Evolutionary conservation across 2,888 invertebrate genomes (phyloP).

Genomic region (Muschampia staudingeri): DNA sequence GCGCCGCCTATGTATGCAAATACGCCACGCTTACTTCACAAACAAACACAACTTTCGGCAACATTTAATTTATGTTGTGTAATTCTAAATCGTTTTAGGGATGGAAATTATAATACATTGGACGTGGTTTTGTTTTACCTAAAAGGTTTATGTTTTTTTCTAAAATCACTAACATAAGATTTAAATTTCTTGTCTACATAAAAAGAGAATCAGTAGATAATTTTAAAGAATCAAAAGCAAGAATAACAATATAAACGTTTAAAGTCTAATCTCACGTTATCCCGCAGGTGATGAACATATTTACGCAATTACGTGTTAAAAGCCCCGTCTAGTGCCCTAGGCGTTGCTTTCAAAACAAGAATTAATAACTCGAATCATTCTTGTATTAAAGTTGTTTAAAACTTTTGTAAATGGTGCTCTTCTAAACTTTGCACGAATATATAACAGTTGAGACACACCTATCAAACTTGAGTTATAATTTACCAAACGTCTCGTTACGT

Average conservation of each 20-base stretch:
- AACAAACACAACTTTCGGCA: slow-evolving; percentile 85
- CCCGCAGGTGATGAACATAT: slow-evolving; percentile 71
- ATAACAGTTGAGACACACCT: neutral
- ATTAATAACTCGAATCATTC: neutral
- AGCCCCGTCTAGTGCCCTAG: slow-evolving; percentile 82
- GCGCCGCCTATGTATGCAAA: slow-evolving; percentile 84
- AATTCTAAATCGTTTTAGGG: slow-evolving; percentile 39
- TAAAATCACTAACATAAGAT: neutral
- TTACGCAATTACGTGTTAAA: slow-evolving; percentile 89
- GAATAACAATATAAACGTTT: neutral
- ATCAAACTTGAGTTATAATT: neutral
- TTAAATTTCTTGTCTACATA: neutral
- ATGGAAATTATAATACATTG: slow-evolving; percentile 28
- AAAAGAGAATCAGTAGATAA: too few species aligned
- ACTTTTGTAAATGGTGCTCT: neutral
- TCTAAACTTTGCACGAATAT: neutral
- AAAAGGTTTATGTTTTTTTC: neutral
- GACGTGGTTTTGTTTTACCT: neutral
- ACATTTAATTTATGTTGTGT: slow-evolving; percentile 74
- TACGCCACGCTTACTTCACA: slow-evolving; percentile 81
- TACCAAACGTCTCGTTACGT: neutral
- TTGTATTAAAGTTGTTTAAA: slow-evolving; percentile 5
- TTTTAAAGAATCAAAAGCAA: too few species aligned
- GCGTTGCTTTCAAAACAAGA: slow-evolving; percentile 69
- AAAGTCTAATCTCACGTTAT: neutral